phyloP scores from a whole-genome alignment of 1,140 invertebrate genomes.

The Apocrypta bakeri region DNA sequence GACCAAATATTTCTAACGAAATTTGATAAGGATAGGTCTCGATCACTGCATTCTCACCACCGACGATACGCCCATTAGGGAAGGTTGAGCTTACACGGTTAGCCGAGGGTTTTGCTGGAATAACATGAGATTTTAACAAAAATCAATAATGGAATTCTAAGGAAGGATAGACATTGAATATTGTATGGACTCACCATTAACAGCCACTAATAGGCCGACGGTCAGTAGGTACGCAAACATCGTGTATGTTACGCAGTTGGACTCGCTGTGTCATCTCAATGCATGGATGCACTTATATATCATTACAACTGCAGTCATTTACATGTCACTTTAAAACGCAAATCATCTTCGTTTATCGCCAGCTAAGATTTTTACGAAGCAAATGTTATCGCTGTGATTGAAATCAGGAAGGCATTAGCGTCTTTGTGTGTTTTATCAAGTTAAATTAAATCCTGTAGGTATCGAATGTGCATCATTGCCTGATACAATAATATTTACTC shows the following conservation, averaged over 20 bases:
- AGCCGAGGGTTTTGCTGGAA: background rate
- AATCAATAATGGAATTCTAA: too few species aligned
- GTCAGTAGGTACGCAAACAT: background rate
- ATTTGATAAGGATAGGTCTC: constrained; percentile 28
- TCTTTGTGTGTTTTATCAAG: background rate
- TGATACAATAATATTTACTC: background rate
- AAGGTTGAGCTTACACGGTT: background rate
- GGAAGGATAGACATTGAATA: too few species aligned
- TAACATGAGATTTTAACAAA: background rate
- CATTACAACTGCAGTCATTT: background rate
- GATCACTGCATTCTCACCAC: constrained; percentile 43
- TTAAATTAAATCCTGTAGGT: background rate
- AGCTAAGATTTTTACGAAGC: background rate
- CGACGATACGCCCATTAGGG: constrained; percentile 54
- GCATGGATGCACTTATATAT: background rate
- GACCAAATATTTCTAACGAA: background rate
- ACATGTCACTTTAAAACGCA: background rate
- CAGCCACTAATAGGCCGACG: background rate
- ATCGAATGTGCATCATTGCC: background rate
- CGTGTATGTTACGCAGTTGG: background rate
- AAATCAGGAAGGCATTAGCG: background rate
- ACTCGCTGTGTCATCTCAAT: background rate
- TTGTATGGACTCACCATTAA: background rate
- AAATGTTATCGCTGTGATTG: background rate
- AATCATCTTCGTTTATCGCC: background rate